A percentile compares a stretch with the other conserved stretches of the same genome.
Conservation (phyloP, 2,888 invertebrate species). For the Drosophila multiciliata region DNA sequence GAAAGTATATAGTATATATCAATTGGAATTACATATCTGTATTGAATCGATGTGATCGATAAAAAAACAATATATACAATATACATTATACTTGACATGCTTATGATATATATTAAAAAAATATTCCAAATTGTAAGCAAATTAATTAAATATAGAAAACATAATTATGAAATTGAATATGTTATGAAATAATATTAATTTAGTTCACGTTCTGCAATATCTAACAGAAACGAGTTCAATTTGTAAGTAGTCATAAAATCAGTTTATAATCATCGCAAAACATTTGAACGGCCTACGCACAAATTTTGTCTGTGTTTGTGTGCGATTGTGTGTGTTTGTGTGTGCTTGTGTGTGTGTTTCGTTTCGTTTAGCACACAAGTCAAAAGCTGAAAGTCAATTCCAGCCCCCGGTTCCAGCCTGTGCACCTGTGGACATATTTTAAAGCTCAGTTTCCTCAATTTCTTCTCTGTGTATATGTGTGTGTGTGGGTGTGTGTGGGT, state of each 20-base stretch:
- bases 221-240: not conserved
- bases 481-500: constrained; percentile 10
- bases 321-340: constrained; percentile 10
- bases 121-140: not conserved
- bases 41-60: not conserved
- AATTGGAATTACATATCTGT: not conserved
- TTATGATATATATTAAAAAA: not conserved
- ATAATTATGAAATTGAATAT: not conserved
- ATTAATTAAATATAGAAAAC: not conserved
- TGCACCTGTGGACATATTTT: constrained; percentile 76
- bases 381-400: constrained; percentile 77
- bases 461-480: constrained; percentile 1
- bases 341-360: constrained; percentile 41
- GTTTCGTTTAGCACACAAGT: constrained; percentile 66
- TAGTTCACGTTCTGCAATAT: not conserved
- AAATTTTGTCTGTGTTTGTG: constrained; percentile 36
- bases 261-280: constrained; percentile 1
- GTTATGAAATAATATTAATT: not conserved
- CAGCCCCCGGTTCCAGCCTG: constrained; percentile 51
- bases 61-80: not conserved
- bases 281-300: constrained; percentile 28
- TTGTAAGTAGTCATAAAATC: not conserved
- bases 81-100: not conserved
- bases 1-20: not conserved
- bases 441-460: constrained; percentile 55